Conservation (phyloP, 2,113 vertebrate species). For the Lagopus muta region DNA sequence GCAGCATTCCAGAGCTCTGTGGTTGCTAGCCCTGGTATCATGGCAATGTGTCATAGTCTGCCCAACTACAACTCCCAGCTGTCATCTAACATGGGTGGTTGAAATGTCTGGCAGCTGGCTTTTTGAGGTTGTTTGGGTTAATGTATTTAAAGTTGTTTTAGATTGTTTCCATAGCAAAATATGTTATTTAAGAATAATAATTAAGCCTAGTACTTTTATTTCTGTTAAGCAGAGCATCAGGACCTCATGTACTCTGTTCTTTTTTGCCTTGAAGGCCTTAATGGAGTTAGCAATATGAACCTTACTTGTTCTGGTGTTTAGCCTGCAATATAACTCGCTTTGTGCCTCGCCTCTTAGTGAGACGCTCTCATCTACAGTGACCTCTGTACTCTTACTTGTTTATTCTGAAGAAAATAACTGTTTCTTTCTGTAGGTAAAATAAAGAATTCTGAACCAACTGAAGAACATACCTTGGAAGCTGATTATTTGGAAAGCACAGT, state of each 20-base stretch:
- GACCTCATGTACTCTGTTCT: not conserved
- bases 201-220: not conserved
- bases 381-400: not conserved
- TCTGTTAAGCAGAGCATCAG: not conserved
- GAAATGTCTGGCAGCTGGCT: not conserved
- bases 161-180: not conserved
- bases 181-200: not conserved
- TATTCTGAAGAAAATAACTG: slow-evolving; percentile 29
- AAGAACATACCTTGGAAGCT: slow-evolving; percentile 76
- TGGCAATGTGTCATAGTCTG: fast-evolving
- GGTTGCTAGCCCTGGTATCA: not conserved
- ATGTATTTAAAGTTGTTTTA: not conserved
- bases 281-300: not conserved
- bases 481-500: slow-evolving; percentile 78
- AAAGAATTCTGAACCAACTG: slow-evolving; percentile 75
- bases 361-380: not conserved
- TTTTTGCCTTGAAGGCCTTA: not conserved
- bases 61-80: not conserved
- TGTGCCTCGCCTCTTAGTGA: not conserved
- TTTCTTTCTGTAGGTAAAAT: slow-evolving; percentile 80
- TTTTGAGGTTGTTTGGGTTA: not conserved
- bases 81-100: not conserved
- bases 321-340: not conserved
- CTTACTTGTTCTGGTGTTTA: no score
- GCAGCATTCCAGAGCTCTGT: not conserved